Evolutionary conservation across 1,140 invertebrate species (phyloP).

Genomic region (Drosophila parabipectinata): DNA sequence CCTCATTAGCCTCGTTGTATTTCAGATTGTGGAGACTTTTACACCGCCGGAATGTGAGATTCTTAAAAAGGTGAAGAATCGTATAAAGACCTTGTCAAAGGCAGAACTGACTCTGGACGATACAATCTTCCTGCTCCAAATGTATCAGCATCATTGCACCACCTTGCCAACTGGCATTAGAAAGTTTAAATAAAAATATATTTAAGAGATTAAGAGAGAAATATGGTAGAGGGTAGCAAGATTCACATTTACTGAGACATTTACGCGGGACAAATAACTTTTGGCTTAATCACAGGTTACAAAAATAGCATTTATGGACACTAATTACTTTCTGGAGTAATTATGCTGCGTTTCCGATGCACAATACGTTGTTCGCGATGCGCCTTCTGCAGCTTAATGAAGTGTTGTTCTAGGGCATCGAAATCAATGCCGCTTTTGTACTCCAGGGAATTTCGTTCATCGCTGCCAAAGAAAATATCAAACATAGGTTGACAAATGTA

Average conservation of each 20-base stretch:
- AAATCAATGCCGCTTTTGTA: constrained; percentile 86
- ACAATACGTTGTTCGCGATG: constrained; percentile 84
- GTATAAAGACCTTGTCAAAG: constrained; percentile 88
- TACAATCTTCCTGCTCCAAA: constrained; percentile 89
- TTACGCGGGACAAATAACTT: background rate
- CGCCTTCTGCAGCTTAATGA: constrained; percentile 85
- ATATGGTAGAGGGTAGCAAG: background rate
- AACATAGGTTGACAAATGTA: background rate
- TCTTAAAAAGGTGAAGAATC: constrained; percentile 87
- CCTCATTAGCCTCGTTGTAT: constrained; percentile 25
- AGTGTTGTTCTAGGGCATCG: constrained; percentile 86
- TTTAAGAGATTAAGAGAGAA: too few relatives aligned
- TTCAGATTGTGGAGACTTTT: constrained; percentile 90
- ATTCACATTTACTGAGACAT: constrained; percentile 37
- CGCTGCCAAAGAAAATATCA: constrained; percentile 32
- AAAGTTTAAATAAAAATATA: constrained; percentile 66
- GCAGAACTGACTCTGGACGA: constrained; percentile 89
- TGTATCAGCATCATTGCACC: constrained; percentile 85
- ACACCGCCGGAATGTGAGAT: constrained; percentile 90
- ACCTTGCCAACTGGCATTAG: constrained; percentile 54
- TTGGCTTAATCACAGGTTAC: constrained; percentile 62
- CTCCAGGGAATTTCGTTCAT: constrained; percentile 71
- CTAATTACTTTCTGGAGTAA: constrained; percentile 62
- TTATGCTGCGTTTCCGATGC: constrained; percentile 79
- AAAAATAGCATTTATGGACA: constrained; percentile 19